Conservation (phyloP, 2,113 vertebrate genomes). For the Lichenostomus cassidix region DNA sequence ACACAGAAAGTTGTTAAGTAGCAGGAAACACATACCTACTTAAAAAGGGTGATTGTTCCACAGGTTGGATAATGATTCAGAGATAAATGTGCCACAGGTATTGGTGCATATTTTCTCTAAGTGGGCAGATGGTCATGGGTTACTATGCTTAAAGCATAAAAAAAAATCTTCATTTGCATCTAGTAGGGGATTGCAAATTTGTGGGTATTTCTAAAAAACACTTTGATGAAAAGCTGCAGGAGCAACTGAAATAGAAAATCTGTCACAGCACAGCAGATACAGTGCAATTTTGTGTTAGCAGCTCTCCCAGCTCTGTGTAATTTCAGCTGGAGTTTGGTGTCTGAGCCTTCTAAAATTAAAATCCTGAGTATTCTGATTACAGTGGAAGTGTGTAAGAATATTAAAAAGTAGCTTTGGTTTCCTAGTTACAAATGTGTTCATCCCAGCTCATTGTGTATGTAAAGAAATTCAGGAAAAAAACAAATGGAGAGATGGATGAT, state of each 20-base stretch:
- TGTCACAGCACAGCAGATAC: background rate
- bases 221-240: background rate
- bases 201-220: background rate
- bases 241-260: background rate
- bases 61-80: background rate
- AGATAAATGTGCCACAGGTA: background rate
- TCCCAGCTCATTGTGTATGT: background rate
- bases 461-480: background rate
- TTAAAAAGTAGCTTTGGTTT: slow-evolving; percentile 16
- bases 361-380: background rate
- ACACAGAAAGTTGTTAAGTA: background rate
- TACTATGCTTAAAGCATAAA: background rate
- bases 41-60: background rate
- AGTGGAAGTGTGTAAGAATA: background rate
- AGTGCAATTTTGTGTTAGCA: background rate
- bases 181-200: background rate
- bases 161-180: background rate
- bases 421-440: background rate
- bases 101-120: background rate
- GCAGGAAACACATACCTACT: background rate
- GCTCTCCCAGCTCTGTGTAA: background rate
- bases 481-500: background rate
- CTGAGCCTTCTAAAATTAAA: slow-evolving; percentile 39
- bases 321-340: slow-evolving; percentile 14
- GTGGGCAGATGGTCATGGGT: background rate